phyloP scores from a whole-genome alignment of 2,888 invertebrate species.

The Drepana falcataria region DNA sequence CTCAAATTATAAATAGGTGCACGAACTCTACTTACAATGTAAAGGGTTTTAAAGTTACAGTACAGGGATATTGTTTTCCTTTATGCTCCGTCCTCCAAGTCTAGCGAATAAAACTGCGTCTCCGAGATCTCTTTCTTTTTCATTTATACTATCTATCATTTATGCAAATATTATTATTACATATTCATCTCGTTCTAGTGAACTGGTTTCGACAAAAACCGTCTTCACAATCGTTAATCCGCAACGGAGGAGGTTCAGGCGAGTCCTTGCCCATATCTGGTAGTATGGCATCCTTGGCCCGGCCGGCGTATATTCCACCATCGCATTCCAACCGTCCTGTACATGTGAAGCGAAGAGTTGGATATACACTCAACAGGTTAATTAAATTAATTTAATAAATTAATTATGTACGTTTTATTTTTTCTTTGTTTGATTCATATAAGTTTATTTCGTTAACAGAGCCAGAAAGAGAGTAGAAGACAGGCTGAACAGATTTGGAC shows the following conservation, averaged over 20 bases:
- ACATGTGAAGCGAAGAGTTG: slow-evolving; percentile 60
- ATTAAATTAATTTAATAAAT: not conserved
- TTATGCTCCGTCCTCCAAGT: too few species aligned
- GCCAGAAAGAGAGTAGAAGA: slow-evolving; percentile 94
- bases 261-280: slow-evolving; percentile 75
- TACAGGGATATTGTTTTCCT: too few species aligned
- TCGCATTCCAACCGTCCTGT: slow-evolving; percentile 48
- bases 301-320: slow-evolving; percentile 43
- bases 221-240: slow-evolving; percentile 61
- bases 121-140: too few species aligned
- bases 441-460: slow-evolving; percentile 54
- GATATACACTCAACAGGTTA: slow-evolving; percentile 64
- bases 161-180: too few species aligned
- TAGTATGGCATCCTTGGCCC: slow-evolving; percentile 76
- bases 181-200: slow-evolving; percentile 39
- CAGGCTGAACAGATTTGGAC: slow-evolving; percentile 89
- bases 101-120: too few species aligned
- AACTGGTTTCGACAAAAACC: slow-evolving; percentile 82
- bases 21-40: too few species aligned
- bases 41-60: too few species aligned
- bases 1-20: too few species aligned
- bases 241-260: slow-evolving; percentile 75
- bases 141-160: too few species aligned
- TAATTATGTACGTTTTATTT: not conserved
- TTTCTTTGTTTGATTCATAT: not conserved